A percentile compares a stretch with the other conserved stretches of the same genome.
phyloP scores from a whole-genome alignment of 2,113 vertebrate genomes.

The Odobenus rosmarus region DNA sequence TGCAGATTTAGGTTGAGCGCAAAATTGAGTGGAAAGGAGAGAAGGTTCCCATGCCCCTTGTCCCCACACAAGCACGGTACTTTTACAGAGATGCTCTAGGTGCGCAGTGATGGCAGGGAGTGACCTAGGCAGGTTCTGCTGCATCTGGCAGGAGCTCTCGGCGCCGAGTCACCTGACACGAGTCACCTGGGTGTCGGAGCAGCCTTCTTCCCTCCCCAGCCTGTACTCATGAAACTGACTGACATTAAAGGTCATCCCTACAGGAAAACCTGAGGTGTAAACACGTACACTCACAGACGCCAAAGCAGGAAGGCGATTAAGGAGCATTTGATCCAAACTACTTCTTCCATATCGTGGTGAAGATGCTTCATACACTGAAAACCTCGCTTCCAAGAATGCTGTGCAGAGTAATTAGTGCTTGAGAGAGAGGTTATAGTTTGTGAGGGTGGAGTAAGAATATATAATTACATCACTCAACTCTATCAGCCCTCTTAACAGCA shows the following conservation, averaged over 20 bases:
- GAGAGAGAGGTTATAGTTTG: no score
- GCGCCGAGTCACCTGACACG: neutral
- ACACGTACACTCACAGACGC: neutral
- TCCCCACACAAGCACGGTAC: accelerated
- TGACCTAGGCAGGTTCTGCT: neutral
- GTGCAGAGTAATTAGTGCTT: neutral
- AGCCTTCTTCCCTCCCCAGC: neutral
- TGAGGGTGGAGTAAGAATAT: neutral
- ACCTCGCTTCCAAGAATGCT: neutral
- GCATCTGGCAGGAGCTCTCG: neutral
- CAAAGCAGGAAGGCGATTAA: neutral
- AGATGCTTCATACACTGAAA: neutral
- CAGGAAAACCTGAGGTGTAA: neutral
- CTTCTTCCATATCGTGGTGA: neutral
- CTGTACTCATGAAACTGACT: neutral
- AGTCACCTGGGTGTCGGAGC: neutral
- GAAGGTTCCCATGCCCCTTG: neutral
- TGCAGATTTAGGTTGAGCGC: neutral
- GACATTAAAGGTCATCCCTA: neutral
- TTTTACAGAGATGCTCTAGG: neutral
- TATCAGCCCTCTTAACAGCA: neutral
- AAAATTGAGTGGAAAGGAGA: neutral
- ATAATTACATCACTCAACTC: neutral
- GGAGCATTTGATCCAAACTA: neutral
- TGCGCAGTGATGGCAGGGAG: neutral